Percentiles rank a stretch among this genome's conserved stretches.
Evolutionary conservation across 2,113 vertebrate genomes (phyloP).

Genomic region (Pangasianodon hypophthalmus): DNA sequence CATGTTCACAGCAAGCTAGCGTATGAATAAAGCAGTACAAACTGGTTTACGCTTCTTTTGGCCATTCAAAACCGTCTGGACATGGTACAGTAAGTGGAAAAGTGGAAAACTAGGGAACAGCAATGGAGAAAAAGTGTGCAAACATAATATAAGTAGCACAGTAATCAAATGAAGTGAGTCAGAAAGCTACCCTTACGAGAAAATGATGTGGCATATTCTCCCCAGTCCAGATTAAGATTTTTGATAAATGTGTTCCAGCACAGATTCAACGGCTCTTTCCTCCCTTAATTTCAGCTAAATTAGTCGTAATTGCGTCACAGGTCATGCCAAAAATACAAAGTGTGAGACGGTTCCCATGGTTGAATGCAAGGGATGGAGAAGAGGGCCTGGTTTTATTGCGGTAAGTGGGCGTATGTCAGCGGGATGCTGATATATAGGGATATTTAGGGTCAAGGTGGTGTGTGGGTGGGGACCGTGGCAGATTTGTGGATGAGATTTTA

Average conservation of each 20-base stretch:
- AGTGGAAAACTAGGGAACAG: constrained; percentile 4
- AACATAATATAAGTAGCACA: not conserved
- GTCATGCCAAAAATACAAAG: constrained; percentile 42
- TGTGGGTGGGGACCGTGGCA: too few relatives aligned
- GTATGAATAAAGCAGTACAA: not conserved
- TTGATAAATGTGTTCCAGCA: constrained; percentile 42
- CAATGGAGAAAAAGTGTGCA: constrained; percentile 23
- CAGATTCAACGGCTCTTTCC: constrained; percentile 37
- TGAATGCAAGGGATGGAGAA: not conserved
- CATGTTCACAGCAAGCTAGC: constrained; percentile 14
- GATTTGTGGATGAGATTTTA: not conserved
- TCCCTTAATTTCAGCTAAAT: constrained; percentile 52
- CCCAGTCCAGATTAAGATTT: constrained; percentile 27
- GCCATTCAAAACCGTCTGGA: constrained; percentile 33
- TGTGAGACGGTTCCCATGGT: constrained; percentile 36
- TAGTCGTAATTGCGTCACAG: constrained; percentile 42
- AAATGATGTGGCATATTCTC: constrained; percentile 20
- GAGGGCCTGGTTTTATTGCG: not conserved
- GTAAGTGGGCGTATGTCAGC: not conserved
- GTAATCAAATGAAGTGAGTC: constrained; percentile 11
- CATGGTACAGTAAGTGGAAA: not conserved
- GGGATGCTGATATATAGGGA: not conserved
- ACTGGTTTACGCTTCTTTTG: constrained; percentile 32
- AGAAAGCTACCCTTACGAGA: constrained; percentile 26
- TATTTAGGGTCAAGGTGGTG: constrained; percentile 5